Evolutionary conservation across 2,888 invertebrate species (phyloP).

Genomic region (Myopa testacea): DNA sequence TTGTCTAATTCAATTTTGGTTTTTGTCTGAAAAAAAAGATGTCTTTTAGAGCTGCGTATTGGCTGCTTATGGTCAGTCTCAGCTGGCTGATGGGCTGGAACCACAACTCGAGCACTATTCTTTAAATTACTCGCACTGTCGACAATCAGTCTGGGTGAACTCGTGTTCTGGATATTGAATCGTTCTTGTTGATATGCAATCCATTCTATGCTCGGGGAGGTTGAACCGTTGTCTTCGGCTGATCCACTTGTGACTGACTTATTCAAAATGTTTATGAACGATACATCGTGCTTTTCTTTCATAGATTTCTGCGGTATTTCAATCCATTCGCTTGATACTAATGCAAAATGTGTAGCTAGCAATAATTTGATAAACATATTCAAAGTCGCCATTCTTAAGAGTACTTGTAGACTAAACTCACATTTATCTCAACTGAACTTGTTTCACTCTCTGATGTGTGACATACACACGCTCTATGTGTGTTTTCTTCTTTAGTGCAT

Average conservation of each 20-base stretch:
- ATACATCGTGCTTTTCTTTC: neutral
- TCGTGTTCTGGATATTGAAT: conserved; percentile 50
- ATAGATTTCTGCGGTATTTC: conserved; percentile 48
- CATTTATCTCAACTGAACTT: neutral
- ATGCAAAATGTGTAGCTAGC: neutral
- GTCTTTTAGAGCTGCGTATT: conserved; percentile 21
- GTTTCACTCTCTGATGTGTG: too few species aligned
- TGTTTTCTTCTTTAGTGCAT: too few species aligned
- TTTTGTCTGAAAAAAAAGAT: conserved; percentile 52
- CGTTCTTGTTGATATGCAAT: conserved; percentile 64
- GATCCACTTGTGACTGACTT: neutral
- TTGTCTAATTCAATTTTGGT: conserved; percentile 50
- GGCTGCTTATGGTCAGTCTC: neutral
- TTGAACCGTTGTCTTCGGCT: neutral
- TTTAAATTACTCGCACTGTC: conserved; percentile 53
- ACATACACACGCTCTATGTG: too few species aligned
- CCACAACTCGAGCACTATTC: conserved; percentile 53
- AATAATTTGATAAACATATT: neutral
- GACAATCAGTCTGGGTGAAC: conserved; percentile 47
- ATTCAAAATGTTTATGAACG: neutral
- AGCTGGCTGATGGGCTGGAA: conserved; percentile 42
- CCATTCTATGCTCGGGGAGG: conserved; percentile 62
- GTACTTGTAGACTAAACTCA: neutral
- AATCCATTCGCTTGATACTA: conserved; percentile 49
- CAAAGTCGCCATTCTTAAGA: neutral